Evolutionary conservation across 2,888 invertebrate species (phyloP), one percentile per base, ranked within the genome.

Genomic region (Cepaea hortensis): DNA sequence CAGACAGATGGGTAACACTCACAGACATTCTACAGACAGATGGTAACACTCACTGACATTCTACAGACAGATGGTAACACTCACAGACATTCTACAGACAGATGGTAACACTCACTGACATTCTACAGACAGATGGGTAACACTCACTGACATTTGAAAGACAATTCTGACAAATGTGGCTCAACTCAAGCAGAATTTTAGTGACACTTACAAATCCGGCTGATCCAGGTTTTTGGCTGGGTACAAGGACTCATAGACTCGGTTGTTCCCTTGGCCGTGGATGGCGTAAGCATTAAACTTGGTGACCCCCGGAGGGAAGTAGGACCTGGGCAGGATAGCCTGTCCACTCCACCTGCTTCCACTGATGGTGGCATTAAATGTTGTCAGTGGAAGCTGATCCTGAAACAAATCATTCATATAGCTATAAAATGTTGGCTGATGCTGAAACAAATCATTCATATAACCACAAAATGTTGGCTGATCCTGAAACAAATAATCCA

Each of bases 281-380:
- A 95, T 95, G 72, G 95, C 95, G 90, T 95, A 95, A 6, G 95
- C 95, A 90, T 95, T 95, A 91, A 95, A 95, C 87, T 94, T 94
- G 70, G 93, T 92, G 5, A 95, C 94, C 76, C 91, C 90, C 13
- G 93, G 93, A 20, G 95, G 95, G 77, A 95, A 94, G 90, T 95
- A 95, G 3, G 93, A 92, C 6, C 93, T 88, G 1, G 95, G 95
- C 77, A 95, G 94, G 65, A 92, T 91, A 3, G 95, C 95, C 55
- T 88, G 87, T 50, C 95, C 95, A 35, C 90, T 91, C 95, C 95
- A 95, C 20, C 87, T 90, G 68, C 92, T 91, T 7, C 89, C 91
- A 15, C 93, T 90, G 6, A 93, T 70, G 11, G n/a, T 62, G 0
- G 87, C 86, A 7, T 93, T 91, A 55, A 87, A 90, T 86, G 93